Percentiles rank a stretch among this genome's conserved stretches.
These are phyloP conservation scores for Apotomis betuletana DNA, from an alignment of 2,888 invertebrate species.

Conservation along the genomic window DNA sequence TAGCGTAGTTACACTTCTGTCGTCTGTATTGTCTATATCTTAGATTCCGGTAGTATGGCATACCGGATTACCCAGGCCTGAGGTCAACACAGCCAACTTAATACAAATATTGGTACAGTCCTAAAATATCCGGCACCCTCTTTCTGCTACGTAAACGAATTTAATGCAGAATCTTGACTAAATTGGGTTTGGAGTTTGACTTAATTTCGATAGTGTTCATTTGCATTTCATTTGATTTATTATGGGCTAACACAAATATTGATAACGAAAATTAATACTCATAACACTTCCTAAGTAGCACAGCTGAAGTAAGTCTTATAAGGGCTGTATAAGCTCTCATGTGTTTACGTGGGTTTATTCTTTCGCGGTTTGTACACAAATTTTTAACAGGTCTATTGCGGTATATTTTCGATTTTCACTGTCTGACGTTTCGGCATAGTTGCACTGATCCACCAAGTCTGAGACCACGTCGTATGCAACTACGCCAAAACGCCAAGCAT, in stretches of 20 bases:
- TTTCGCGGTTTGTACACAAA: no score
- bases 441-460: no score
- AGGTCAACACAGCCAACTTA: slow-evolving; percentile 21
- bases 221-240: background rate
- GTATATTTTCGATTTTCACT: no score
- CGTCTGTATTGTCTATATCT: background rate
- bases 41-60: background rate
- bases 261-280: no score
- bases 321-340: no score
- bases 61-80: background rate
- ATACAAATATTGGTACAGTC: slow-evolving; percentile 19
- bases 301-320: no score
- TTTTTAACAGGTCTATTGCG: no score
- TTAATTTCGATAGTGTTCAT: background rate
- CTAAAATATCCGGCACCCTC: slow-evolving; percentile 17
- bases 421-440: no score
- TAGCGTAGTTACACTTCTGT: background rate
- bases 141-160: slow-evolving; percentile 13
- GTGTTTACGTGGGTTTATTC: no score
- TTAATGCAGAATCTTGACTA: slow-evolving; percentile 12
- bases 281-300: no score
- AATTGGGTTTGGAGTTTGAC: slow-evolving; percentile 1
- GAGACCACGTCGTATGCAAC: no score
- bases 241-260: background rate
- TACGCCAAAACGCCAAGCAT: no score